These are phyloP conservation scores for Pristionchus exspectatus DNA, from an alignment of 2,888 invertebrate species.

Conservation along the genomic window DNA sequence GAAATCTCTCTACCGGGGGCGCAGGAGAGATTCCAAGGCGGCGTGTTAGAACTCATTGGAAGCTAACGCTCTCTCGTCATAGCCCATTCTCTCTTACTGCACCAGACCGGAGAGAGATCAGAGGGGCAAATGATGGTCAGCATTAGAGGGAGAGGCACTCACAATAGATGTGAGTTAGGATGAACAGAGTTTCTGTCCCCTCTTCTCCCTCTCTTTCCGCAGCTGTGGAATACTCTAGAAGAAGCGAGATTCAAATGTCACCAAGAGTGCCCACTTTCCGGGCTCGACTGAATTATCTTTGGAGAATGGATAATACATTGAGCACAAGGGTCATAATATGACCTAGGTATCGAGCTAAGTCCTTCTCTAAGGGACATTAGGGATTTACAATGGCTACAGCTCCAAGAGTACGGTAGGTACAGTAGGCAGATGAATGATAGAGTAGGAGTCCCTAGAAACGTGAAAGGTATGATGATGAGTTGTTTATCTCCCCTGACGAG, in stretches of 20 bases:
- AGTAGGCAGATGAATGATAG: neutral
- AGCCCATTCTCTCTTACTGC: neutral
- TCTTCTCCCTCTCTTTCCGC: neutral
- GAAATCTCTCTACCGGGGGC: slow-evolving; percentile 33
- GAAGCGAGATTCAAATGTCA: slow-evolving; percentile 6
- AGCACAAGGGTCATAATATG: neutral
- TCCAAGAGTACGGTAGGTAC: neutral
- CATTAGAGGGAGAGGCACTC: slow-evolving; percentile 11
- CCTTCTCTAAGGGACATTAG: too few species aligned
- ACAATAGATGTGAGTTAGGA: neutral
- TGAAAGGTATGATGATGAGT: neutral
- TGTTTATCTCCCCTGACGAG: neutral
- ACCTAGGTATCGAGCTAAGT: neutral
- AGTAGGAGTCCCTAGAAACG: neutral
- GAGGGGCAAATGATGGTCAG: neutral
- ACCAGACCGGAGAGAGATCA: neutral
- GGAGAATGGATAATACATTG: too few species aligned
- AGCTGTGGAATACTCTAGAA: slow-evolving; percentile 5
- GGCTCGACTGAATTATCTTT: neutral
- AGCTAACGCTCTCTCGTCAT: neutral
- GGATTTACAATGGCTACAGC: too few species aligned
- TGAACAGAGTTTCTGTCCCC: neutral
- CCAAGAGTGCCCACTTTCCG: neutral
- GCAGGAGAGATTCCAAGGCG: slow-evolving; percentile 3
- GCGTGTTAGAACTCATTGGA: neutral